Base-by-base conservation (phyloP, 2,797 vertebrate species). In the Cuniculus paca region DNA sequence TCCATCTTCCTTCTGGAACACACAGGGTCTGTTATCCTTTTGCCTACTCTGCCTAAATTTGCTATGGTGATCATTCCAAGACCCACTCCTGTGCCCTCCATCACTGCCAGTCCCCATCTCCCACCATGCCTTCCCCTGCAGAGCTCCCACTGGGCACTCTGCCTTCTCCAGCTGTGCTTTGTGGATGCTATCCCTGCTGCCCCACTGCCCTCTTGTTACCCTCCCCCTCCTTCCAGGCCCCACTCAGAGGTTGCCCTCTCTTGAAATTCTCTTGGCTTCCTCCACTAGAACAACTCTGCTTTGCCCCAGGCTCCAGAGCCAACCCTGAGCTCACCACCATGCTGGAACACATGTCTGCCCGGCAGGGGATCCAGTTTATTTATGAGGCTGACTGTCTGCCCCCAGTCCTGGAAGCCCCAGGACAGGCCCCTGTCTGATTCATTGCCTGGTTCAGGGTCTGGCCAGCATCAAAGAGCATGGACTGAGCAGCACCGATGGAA, bases 381-480 rank as follows among this genome's bases (percentile, higher is more conserved):
- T 98, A 97, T 75, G 96, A 97, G 97, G 65, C 78, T 95, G 95
- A 91, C 96, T 97, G 97, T 95, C 96, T 97, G 89, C 96, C 93
- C 88, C 70, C 1, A 1, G 78, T 95, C 93, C 91, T 7, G 0
- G 72, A 80, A 85, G 87, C 96, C 96, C 87, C 5, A 2, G 93
- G 97, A 95, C 96, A 97, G 77, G 86, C 70, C 92, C 58, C 77
- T 91, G 94, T 98, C 94, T 97, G 96, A 96, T 96, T 97, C 96
- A 95, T 36, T 48, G 92, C 94, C 89, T 20, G 5, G 88, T 14
- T 0, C 61, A 65, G 85, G 84, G 63, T 89, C 97, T 96, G 95
- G 92, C 95, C 79, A 82, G 95, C 81, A 50, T 78, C 31, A 80
- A 93, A 74, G 70, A 90, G 89, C 4, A 0, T 79, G 93, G 74